Evolutionary conservation across 2,888 invertebrate genomes (phyloP), one percentile per base, ranked within the genome.

Genomic region (Drosophila prostipennis): DNA sequence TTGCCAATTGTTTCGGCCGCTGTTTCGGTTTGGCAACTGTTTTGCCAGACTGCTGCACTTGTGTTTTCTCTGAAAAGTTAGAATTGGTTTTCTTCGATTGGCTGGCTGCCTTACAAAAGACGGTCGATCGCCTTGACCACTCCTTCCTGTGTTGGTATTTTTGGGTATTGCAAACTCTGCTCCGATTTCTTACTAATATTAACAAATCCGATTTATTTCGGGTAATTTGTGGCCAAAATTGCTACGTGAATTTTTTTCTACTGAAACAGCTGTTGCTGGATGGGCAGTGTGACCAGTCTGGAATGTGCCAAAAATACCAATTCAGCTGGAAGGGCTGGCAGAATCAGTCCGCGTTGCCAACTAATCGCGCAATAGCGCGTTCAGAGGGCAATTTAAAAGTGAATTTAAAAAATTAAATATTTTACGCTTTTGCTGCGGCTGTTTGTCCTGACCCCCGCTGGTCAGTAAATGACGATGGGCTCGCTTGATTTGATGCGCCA

Each of bases 381-480:
- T 6, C 1, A 29, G 7, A 4, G 6, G 29, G 29, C 7, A 29
- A 29, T 29, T 29, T 29, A 29, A 29, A 29, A 29, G 6, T 29
- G 6, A 1, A 7, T 29, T 29, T 29, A 29, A 29, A 29, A 29
- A 29, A 7, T 29, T 2, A 29, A 29, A 7, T 29, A 2, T 7
- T 7, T 29, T 29, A 29, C 29, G 29, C 29, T 29, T 29, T 29
- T 61, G 63, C 34, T 58, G 58, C 34, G 72, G 68, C 60, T 86
- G 76, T 39, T 77, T 80, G 61, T 90, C 90, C 71, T 83, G 82
- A 58, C 91, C 91, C 46, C 89, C 89, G 77, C 91, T 91, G 6
- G 91, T 91, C 72, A 91, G 77, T 63, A 91, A 88, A 86, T 91
- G 91, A 78, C 91, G 91, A 72, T 92, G 89, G 3, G 91, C 91